Percentiles rank a stretch among this genome's conserved stretches.
Conservation (phyloP, 2,888 invertebrate genomes). For the Napeogenes sylphis region DNA sequence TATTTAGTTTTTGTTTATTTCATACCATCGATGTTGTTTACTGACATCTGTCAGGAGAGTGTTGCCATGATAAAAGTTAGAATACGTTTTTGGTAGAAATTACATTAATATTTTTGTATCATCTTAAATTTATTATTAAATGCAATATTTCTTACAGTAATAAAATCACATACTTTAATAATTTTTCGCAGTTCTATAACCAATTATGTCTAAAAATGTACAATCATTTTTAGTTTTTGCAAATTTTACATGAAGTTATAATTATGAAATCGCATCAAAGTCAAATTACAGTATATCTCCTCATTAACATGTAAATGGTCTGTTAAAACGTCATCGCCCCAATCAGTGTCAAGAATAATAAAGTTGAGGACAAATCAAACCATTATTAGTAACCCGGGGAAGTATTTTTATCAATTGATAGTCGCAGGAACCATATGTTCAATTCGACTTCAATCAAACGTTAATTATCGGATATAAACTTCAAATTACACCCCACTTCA, state of each 20-base stretch:
- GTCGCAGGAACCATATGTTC: conserved; percentile 26
- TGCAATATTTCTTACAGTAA: too few relatives aligned
- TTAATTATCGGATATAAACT: conserved; percentile 35
- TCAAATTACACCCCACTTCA: conserved; percentile 29
- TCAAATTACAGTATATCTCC: too few relatives aligned
- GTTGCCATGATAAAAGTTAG: conserved; percentile 11
- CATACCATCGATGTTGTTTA: background rate
- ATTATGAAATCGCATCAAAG: too few relatives aligned
- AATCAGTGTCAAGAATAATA: too few relatives aligned
- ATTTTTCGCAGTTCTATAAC: too few relatives aligned
- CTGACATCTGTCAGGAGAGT: conserved; percentile 7
- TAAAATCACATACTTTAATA: too few relatives aligned
- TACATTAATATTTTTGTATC: background rate
- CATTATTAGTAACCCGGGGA: background rate
- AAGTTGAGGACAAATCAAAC: background rate
- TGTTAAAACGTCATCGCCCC: background rate
- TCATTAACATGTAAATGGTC: too few relatives aligned
- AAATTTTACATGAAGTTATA: too few relatives aligned
- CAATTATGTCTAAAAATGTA: too few relatives aligned
- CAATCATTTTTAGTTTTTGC: too few relatives aligned
- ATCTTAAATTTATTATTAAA: background rate
- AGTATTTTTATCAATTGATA: background rate
- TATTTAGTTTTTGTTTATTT: conserved; percentile 4
- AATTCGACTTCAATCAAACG: conserved; percentile 34
- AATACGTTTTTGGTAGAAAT: conserved; percentile 3